A percentile compares a stretch with the other conserved stretches of the same genome.
Evolutionary conservation across 2,113 vertebrate species (phyloP).

Genomic region (Parotia lawesii): DNA sequence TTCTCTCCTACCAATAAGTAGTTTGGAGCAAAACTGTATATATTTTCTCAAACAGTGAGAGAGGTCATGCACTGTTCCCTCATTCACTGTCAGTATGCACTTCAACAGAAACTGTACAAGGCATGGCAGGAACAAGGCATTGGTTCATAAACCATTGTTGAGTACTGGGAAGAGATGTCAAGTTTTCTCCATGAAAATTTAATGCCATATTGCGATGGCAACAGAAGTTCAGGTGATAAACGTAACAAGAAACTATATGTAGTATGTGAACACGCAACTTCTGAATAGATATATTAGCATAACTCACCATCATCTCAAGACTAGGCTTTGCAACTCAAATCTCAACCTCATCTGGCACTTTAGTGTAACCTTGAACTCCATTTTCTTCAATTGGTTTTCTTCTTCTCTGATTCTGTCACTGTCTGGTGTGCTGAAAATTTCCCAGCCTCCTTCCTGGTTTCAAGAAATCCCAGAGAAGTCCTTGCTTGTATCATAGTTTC

Average conservation of each 20-base stretch:
- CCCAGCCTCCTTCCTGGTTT: not conserved
- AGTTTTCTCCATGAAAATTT: constrained; percentile 20
- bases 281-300: not conserved
- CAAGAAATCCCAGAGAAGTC: not conserved
- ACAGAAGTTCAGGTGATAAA: not conserved
- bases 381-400: not conserved
- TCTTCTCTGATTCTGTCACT: not conserved
- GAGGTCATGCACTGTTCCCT: not conserved
- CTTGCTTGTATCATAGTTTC: not conserved
- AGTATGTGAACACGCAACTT: not conserved
- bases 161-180: not conserved
- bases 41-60: not conserved
- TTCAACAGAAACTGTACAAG: not conserved
- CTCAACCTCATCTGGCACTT: not conserved
- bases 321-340: not conserved
- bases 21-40: not conserved
- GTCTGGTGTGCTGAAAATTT: not conserved
- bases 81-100: not conserved
- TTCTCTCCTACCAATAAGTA: not conserved
- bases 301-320: not conserved
- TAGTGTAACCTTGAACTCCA: not conserved
- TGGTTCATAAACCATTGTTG: not conserved
- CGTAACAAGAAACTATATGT: not conserved
- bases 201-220: not conserved
- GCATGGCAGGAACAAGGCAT: not conserved